Conservation (phyloP, 2,888 invertebrate species). For the Thysanoteuthis rhombus region DNA sequence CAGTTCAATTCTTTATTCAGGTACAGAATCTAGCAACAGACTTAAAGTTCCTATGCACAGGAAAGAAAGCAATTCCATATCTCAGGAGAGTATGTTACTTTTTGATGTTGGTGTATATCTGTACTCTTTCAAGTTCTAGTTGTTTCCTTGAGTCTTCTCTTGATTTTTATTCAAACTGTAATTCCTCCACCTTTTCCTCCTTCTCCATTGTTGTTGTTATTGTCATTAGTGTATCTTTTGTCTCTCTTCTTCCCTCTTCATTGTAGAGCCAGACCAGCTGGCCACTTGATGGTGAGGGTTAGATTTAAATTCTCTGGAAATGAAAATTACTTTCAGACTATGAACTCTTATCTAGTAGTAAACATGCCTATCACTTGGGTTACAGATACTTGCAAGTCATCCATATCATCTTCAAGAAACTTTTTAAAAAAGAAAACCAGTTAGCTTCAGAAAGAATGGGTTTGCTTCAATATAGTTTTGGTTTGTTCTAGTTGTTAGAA, state of each 20-base stretch:
- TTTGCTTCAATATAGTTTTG: too few relatives aligned
- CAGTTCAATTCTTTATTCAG: slow-evolving; percentile 1
- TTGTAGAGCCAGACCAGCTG: slow-evolving; percentile 12
- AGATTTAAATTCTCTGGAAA: slow-evolving; percentile 12
- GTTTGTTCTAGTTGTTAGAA: too few relatives aligned
- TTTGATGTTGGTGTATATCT: background rate
- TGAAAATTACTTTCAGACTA: background rate
- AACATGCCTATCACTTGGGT: too few relatives aligned
- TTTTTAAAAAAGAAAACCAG: too few relatives aligned
- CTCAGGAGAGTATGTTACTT: slow-evolving; percentile 1
- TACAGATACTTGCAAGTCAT: too few relatives aligned
- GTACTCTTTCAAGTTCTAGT: background rate
- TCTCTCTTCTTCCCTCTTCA: slow-evolving; percentile 12
- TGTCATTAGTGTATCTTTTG: slow-evolving; percentile 12
- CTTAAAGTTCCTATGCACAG: slow-evolving; percentile 12
- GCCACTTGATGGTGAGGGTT: background rate
- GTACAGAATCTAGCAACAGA: slow-evolving; percentile 12
- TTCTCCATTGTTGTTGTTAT: background rate
- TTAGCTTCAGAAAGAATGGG: too few relatives aligned
- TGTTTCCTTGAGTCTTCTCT: background rate
- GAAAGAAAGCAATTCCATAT: slow-evolving; percentile 12
- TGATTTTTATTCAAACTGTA: background rate
- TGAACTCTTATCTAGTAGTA: too few relatives aligned
- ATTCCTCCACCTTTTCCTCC: slow-evolving; percentile 12
- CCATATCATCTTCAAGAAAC: too few relatives aligned